Evolutionary conservation across 1,140 invertebrate species (phyloP).

Genomic region (Uloborus diversus): DNA sequence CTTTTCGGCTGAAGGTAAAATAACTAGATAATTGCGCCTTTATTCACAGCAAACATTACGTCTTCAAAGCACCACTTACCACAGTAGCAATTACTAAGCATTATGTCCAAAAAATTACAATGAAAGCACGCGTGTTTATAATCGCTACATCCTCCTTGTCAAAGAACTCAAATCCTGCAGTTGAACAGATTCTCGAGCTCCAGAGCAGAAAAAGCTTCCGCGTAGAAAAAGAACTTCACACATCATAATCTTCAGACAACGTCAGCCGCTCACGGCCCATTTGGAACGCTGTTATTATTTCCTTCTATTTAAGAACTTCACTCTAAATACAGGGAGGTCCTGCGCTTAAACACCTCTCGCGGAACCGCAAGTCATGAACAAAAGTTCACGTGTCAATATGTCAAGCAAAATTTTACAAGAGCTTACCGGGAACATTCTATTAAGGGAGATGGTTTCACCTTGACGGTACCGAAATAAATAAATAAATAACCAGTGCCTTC

Average conservation of each 20-base stretch:
- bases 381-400: slow-evolving; percentile 40
- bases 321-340: slow-evolving; percentile 29
- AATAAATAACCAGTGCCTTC: slow-evolving; percentile 7
- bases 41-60: slow-evolving; percentile 10
- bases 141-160: slow-evolving; percentile 15
- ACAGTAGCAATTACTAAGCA: not conserved
- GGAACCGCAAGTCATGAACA: slow-evolving; percentile 13
- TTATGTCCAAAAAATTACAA: slow-evolving; percentile 2
- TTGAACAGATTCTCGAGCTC: no score
- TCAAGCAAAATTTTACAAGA: slow-evolving; percentile 26
- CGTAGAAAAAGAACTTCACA: slow-evolving; percentile 3
- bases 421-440: not conserved
- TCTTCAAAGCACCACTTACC: slow-evolving; percentile 20
- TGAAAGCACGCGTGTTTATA: slow-evolving; percentile 15
- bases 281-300: slow-evolving; percentile 34
- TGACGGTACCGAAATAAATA: slow-evolving; percentile 28
- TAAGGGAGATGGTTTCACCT: not conserved
- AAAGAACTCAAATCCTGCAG: no score
- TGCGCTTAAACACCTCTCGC: not conserved
- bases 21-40: not conserved
- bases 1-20: not conserved
- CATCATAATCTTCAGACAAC: slow-evolving; percentile 8
- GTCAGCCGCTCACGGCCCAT: slow-evolving; percentile 2
- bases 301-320: not conserved
- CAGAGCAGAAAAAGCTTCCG: slow-evolving; percentile 1